These are phyloP conservation scores for Atta colombica DNA, from an alignment of 1,140 invertebrate genomes.

Conservation along the genomic window DNA sequence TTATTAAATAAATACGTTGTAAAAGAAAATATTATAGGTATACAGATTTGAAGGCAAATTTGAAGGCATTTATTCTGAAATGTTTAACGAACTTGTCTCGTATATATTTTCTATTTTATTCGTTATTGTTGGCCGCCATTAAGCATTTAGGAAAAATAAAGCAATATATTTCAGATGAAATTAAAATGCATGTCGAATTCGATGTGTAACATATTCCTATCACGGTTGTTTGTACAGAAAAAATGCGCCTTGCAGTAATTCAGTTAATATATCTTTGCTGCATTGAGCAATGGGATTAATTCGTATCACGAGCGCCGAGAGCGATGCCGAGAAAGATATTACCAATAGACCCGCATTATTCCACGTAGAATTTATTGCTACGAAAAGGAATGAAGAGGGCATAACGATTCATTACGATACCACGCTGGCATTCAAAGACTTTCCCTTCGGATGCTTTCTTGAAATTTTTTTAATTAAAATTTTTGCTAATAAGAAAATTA, in stretches of 20 bases:
- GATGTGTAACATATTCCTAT: neutral
- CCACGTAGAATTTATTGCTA: slow-evolving; percentile 65
- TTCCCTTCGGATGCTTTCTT: slow-evolving; percentile 22
- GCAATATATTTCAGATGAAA: neutral
- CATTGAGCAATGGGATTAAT: slow-evolving; percentile 55
- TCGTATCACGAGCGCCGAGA: slow-evolving; percentile 68
- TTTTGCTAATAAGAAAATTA: slow-evolving; percentile 9
- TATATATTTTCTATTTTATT: neutral
- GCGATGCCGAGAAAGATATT: slow-evolving; percentile 33
- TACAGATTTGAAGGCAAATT: neutral
- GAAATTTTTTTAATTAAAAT: slow-evolving; percentile 49
- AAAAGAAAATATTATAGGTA: neutral
- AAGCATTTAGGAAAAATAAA: neutral
- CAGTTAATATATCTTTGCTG: slow-evolving; percentile 38
- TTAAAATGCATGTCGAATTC: slow-evolving; percentile 3
- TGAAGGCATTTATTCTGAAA: neutral
- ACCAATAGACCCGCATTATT: slow-evolving; percentile 64
- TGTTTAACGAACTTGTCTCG: neutral
- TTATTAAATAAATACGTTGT: neutral
- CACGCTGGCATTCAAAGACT: slow-evolving; percentile 32
- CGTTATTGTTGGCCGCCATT: neutral
- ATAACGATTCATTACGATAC: slow-evolving; percentile 25
- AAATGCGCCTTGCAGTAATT: slow-evolving; percentile 14
- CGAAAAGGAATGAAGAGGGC: slow-evolving; percentile 68
- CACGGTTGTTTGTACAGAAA: neutral